Evolutionary conservation across 2,888 invertebrate species (phyloP).

Genomic region (Teleogryllus oceanicus): DNA sequence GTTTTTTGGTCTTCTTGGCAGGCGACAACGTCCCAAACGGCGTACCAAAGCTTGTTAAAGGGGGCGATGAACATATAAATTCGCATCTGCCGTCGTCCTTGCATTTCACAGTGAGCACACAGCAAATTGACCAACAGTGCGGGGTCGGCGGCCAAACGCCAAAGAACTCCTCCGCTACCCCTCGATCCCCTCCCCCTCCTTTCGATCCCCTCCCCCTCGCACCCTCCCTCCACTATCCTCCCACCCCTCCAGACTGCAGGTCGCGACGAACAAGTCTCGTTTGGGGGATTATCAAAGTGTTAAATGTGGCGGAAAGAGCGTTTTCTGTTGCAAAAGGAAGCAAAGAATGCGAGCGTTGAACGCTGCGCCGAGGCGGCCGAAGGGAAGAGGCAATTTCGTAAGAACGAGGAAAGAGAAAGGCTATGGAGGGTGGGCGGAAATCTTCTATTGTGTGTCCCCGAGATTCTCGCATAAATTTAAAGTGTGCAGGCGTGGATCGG

Average conservation of each 20-base stretch:
- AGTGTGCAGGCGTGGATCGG: not conserved
- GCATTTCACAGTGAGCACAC: too few relatives aligned
- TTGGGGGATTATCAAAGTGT: not conserved
- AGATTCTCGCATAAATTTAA: conserved; percentile 9
- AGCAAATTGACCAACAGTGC: too few relatives aligned
- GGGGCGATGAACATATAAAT: too few relatives aligned
- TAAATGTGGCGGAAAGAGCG: not conserved
- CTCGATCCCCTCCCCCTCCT: too few relatives aligned
- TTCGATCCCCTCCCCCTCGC: too few relatives aligned
- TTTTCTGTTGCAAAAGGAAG: conserved; percentile 5
- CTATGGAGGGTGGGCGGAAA: not conserved
- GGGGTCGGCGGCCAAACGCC: too few relatives aligned
- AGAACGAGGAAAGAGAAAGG: not conserved
- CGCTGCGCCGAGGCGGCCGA: not conserved
- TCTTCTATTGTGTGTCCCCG: not conserved
- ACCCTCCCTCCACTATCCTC: too few relatives aligned
- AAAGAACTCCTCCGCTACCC: too few relatives aligned
- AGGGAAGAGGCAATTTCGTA: not conserved
- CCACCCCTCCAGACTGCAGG: not conserved
- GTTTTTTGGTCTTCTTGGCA: too few relatives aligned
- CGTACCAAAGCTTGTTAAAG: too few relatives aligned
- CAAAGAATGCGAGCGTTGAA: not conserved
- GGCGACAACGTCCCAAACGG: too few relatives aligned
- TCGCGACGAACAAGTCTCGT: conserved; percentile 6
- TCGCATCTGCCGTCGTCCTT: too few relatives aligned